Base-by-base conservation (phyloP, 2,888 invertebrate genomes). In the Tetheella fluctuosa region DNA sequence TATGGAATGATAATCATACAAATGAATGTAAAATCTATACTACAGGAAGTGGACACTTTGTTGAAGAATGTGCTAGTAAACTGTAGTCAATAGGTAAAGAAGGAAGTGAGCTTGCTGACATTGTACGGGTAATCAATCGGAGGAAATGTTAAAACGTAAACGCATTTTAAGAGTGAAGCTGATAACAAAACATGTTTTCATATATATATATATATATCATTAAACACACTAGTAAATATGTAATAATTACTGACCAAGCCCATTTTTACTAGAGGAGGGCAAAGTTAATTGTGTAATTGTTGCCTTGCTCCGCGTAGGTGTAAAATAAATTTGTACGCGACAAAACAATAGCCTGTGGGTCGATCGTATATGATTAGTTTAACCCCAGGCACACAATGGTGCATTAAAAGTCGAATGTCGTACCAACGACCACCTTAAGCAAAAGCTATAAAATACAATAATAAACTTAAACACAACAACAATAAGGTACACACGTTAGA, bases 321-420 rank as follows among this genome's bases (percentile, higher is more conserved):
- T 76, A 65, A 69, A 71, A 79, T 69, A 69, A 74, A 81, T 79
- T 64, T 71, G 67, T 68, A 67, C 60, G 61, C 68, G 64, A 75
- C 72, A 69, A 75, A 79, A 88, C 89, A 89, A 88, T 88, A 73
- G 86, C 62, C 77, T 79, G 87, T 89, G 84, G 87, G 88, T 85
- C 78, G 84, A 71, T 72, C 75, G 70, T 67, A 75, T 71, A 73
- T 71, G 68, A 48, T 48, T 48, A n/a, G 71, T 76, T 71, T 72
- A 76, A 74, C 77, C 76, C 77, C 71, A 65, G 71, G 66, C 68
- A 73, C 63, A 82, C 83, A 83, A 86, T 83, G 63, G 76, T 60
- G 64, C 70, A 76, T 82, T 77, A 76, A 74, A 64, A 77, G 67
- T 73, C 62, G 57, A 59, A 54, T 62, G 58, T 60, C 37, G 34